Conservation (phyloP, 2,797 vertebrate genomes). For the Scarus forsteni region DNA sequence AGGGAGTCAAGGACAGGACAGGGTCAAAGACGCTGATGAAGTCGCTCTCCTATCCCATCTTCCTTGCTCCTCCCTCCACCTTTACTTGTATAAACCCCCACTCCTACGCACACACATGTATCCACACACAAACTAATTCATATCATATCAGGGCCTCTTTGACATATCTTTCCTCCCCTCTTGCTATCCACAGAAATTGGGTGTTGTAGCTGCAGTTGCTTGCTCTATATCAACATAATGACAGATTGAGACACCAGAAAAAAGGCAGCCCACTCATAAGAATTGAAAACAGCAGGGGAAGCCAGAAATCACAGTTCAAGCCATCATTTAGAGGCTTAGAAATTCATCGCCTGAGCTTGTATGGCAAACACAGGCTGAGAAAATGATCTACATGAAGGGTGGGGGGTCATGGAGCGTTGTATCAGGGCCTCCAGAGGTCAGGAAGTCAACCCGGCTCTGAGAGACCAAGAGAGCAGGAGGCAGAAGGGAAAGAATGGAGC, state of each 20-base stretch:
- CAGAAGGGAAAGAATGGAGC: slow-evolving; percentile 72
- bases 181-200: slow-evolving; percentile 13
- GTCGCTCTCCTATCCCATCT: slow-evolving; percentile 45
- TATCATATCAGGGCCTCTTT: slow-evolving; percentile 34
- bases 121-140: slow-evolving; percentile 14
- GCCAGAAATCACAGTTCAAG: slow-evolving; percentile 36
- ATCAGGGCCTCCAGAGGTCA: slow-evolving; percentile 76
- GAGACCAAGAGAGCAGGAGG: slow-evolving; percentile 66
- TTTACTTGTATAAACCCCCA: slow-evolving; percentile 24
- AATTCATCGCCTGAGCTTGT: slow-evolving; percentile 56
- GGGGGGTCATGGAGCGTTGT: slow-evolving; percentile 67
- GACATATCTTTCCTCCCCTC: slow-evolving; percentile 29
- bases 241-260: not conserved
- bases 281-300: slow-evolving; percentile 39
- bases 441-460: slow-evolving; percentile 69
- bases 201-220: not conserved
- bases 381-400: slow-evolving; percentile 38
- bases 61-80: slow-evolving; percentile 28
- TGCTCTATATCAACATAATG: slow-evolving; percentile 17
- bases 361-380: slow-evolving; percentile 34
- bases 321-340: slow-evolving; percentile 43
- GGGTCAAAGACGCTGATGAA: slow-evolving; percentile 73
- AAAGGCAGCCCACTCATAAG: not conserved
- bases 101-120: slow-evolving; percentile 6
- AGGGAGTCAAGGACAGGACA: slow-evolving; percentile 75